Evolutionary conservation across 2,888 invertebrate species (phyloP).

Genomic region (Chesias legatella): DNA sequence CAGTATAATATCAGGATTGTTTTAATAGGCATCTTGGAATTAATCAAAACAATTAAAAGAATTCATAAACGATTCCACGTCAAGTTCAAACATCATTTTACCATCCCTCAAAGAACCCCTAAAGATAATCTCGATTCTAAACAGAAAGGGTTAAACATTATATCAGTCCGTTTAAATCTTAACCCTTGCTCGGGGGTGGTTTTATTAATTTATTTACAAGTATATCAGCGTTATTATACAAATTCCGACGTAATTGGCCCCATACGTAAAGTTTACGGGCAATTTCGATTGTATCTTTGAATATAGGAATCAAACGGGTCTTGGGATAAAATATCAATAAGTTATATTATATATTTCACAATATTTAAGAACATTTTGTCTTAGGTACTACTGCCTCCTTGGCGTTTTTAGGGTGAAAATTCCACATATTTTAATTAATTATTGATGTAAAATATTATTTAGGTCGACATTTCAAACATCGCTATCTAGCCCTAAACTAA

Average conservation of each 20-base stretch:
- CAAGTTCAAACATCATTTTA: constrained; percentile 10
- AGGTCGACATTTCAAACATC: too few relatives aligned
- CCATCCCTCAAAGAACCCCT: constrained; percentile 21
- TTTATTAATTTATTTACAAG: constrained; percentile 77
- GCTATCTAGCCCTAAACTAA: too few relatives aligned
- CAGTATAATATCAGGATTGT: too few relatives aligned
- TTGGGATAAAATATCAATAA: too few relatives aligned
- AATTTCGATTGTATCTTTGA: constrained; percentile 64
- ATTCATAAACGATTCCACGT: not conserved
- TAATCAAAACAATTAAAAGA: not conserved
- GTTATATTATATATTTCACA: too few relatives aligned
- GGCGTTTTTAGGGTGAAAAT: too few relatives aligned
- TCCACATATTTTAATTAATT: too few relatives aligned
- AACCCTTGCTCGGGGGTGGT: constrained; percentile 65
- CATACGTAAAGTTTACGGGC: constrained; percentile 74
- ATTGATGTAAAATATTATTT: too few relatives aligned
- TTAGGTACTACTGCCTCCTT: too few relatives aligned
- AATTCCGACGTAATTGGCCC: constrained; percentile 65
- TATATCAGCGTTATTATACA: constrained; percentile 65
- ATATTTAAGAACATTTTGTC: too few relatives aligned
- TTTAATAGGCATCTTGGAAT: too few relatives aligned
- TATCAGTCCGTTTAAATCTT: constrained; percentile 64
- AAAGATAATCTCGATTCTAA: constrained; percentile 23
- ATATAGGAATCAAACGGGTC: constrained; percentile 23
- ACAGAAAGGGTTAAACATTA: constrained; percentile 37